Conservation (phyloP, 2,113 vertebrate species). For the Sialia sialis region DNA sequence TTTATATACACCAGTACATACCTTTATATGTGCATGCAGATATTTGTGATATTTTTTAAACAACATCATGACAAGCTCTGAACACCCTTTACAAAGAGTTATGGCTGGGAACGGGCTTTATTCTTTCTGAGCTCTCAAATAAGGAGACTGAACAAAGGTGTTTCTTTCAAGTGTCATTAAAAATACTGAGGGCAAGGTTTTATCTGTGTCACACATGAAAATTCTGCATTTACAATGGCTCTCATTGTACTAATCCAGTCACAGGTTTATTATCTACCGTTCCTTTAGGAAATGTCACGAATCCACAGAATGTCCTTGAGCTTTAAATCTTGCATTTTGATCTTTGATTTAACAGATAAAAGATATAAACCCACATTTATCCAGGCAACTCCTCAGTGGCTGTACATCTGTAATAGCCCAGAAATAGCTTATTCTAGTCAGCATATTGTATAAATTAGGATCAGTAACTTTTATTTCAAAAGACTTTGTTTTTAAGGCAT, state of each 20-base stretch:
- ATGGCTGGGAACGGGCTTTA: background rate
- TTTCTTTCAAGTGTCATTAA: background rate
- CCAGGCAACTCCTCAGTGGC: background rate
- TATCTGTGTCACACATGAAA: background rate
- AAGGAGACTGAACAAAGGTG: background rate
- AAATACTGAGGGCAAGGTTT: background rate
- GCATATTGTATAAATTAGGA: background rate
- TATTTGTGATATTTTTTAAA: background rate
- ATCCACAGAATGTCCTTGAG: conserved; percentile 42
- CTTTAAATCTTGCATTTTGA: conserved; percentile 24
- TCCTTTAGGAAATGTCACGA: conserved; percentile 48
- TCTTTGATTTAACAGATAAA: conserved; percentile 47
- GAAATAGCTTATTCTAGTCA: background rate
- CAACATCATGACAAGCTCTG: background rate
- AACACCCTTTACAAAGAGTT: background rate
- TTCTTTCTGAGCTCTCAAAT: background rate
- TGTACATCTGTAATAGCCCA: background rate
- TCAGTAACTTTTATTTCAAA: background rate
- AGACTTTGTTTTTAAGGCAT: background rate
- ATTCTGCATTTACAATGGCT: background rate
- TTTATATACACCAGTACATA: background rate
- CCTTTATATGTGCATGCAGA: background rate
- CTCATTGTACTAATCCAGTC: background rate
- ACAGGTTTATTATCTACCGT: background rate
- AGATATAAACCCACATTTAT: conserved; percentile 18